Evolutionary conservation across 1,140 invertebrate genomes (phyloP).

Genomic region (Drosophila punjabiensis): DNA sequence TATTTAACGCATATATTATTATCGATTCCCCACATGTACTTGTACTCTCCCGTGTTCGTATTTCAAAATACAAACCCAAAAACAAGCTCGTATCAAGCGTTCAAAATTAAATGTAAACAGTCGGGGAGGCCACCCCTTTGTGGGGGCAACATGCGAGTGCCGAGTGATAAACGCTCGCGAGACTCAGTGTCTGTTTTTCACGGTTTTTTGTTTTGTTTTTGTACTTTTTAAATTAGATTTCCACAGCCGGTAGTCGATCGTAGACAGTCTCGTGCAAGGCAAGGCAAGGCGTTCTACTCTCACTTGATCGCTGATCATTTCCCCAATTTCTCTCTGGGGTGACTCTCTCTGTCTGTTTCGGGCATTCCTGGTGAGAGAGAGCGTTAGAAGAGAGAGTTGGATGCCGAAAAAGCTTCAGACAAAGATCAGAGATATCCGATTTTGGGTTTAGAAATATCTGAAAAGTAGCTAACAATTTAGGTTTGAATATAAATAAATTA

Average conservation of each 20-base stretch:
- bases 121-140: background rate
- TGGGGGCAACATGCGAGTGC: conserved; percentile 13
- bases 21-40: background rate
- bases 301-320: conserved; percentile 4
- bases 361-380: background rate
- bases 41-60: background rate
- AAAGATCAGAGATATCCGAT: background rate
- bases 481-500: background rate
- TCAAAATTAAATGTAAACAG: conserved; percentile 21
- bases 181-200: background rate
- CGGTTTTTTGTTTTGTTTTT: background rate
- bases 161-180: conserved; percentile 18
- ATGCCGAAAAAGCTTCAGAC: background rate
- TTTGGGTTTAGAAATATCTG: background rate
- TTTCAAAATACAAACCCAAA: conserved; percentile 3
- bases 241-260: conserved; percentile 9
- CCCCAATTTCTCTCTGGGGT: background rate
- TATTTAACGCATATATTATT: background rate
- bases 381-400: background rate
- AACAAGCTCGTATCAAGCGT: conserved; percentile 10
- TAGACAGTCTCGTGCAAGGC: conserved; percentile 19
- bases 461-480: background rate
- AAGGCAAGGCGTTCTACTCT: conserved; percentile 26
- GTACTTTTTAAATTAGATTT: conserved; percentile 8
- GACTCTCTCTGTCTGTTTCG: background rate